A percentile compares a stretch with the other conserved stretches of the same genome.
phyloP scores from a whole-genome alignment of 2,113 vertebrate species.

The Sceloporus undulatus region DNA sequence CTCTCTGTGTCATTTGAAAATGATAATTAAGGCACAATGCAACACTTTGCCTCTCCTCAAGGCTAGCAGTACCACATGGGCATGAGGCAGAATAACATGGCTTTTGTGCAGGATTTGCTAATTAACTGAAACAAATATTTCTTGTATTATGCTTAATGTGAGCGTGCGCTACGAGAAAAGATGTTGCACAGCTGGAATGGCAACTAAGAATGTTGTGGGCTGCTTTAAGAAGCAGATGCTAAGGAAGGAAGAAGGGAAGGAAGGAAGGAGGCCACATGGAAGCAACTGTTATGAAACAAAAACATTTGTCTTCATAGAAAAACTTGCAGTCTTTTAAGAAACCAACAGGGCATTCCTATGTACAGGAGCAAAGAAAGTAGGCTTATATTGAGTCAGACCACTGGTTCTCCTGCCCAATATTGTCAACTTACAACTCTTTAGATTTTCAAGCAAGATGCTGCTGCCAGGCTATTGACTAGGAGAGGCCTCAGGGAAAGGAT shows the following conservation, averaged over 20 bases:
- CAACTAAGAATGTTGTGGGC: slow-evolving; percentile 23
- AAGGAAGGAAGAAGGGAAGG: background rate
- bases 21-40: slow-evolving; percentile 68
- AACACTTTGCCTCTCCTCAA: slow-evolving; percentile 55
- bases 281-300: too few species aligned
- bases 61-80: slow-evolving; percentile 57
- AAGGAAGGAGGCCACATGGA: too few species aligned
- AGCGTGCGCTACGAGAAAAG: background rate
- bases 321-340: background rate
- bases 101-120: slow-evolving; percentile 53
- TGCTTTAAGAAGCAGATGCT: slow-evolving; percentile 16
- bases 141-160: slow-evolving; percentile 50
- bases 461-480: too few species aligned
- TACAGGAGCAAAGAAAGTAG: too few species aligned
- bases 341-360: too few species aligned
- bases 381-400: too few species aligned
- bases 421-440: too few species aligned
- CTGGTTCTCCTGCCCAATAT: too few species aligned
- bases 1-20: slow-evolving; percentile 72
- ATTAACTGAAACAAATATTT: slow-evolving; percentile 78
- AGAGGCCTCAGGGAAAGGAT: too few species aligned
- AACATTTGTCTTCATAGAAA: background rate
- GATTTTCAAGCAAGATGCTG: too few species aligned
- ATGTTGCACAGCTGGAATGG: slow-evolving; percentile 45
- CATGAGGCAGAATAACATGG: slow-evolving; percentile 41